Evolutionary conservation across 2,113 vertebrate species (phyloP).

Genomic region (Rana temporaria): DNA sequence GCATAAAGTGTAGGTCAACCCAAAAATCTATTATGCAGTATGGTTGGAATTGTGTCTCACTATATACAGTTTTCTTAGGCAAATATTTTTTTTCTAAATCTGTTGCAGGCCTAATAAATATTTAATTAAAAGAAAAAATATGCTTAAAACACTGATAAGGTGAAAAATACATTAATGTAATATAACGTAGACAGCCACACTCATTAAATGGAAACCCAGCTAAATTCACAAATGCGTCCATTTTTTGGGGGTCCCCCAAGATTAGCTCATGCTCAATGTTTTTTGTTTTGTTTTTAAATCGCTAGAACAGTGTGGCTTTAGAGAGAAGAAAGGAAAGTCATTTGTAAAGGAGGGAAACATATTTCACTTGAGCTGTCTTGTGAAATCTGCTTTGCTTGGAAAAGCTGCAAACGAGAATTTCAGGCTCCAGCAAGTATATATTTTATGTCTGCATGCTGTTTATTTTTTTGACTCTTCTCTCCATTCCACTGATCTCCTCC

Average conservation of each 20-base stretch:
- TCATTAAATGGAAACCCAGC: no score
- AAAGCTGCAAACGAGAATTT: slow-evolving; percentile 48
- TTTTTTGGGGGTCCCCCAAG: slow-evolving; percentile 17
- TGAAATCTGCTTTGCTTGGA: slow-evolving; percentile 25
- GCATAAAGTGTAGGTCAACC: no score
- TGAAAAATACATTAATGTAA: no score
- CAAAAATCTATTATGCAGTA: no score
- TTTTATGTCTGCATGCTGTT: slow-evolving; percentile 29
- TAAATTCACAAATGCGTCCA: slow-evolving; percentile 12
- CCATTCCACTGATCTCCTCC: slow-evolving; percentile 51
- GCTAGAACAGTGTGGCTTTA: slow-evolving; percentile 16
- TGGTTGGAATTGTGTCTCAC: no score
- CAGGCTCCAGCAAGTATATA: slow-evolving; percentile 32
- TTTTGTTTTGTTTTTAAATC: neutral
- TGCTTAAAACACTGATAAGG: no score
- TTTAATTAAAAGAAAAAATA: no score
- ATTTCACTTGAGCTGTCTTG: slow-evolving; percentile 28
- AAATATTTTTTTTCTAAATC: no score
- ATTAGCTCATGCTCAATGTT: slow-evolving; percentile 15
- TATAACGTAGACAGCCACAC: no score
- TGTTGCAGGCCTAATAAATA: no score
- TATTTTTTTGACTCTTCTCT: slow-evolving; percentile 42
- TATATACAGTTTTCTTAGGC: no score
- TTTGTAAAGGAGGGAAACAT: slow-evolving; percentile 36
- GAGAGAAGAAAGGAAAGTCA: slow-evolving; percentile 22